Conservation (phyloP, 2,797 vertebrate genomes). For the Sardinella longiceps region DNA sequence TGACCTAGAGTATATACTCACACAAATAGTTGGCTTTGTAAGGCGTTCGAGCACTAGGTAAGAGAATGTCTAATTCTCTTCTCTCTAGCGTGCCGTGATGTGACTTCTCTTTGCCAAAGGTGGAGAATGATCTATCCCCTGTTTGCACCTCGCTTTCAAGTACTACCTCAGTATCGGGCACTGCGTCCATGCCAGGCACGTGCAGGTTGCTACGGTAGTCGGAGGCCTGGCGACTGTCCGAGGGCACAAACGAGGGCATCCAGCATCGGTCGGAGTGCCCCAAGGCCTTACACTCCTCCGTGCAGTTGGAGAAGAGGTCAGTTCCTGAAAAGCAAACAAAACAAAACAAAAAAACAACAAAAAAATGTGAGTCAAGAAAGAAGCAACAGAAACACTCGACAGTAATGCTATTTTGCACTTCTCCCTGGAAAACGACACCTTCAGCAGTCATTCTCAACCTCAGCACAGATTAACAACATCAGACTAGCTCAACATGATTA, state of each 20-base stretch:
- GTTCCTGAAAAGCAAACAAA: constrained; percentile 73
- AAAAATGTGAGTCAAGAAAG: not conserved
- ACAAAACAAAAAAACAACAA: not conserved
- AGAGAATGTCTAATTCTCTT: constrained; percentile 86
- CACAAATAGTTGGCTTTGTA: constrained; percentile 99
- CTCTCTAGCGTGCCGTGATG: constrained; percentile 95
- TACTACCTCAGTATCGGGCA: constrained; percentile 97
- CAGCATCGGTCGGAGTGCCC: constrained; percentile 99
- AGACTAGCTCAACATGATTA: not conserved
- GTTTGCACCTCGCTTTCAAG: constrained; percentile 85
- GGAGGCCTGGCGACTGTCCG: constrained; percentile 92
- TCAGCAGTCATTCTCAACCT: not conserved
- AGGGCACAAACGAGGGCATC: constrained; percentile 97
- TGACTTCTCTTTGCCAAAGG: constrained; percentile 99
- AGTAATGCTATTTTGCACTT: not conserved
- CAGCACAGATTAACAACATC: not conserved
- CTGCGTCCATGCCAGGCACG: constrained; percentile 97
- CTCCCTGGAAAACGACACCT: not conserved
- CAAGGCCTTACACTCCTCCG: constrained; percentile 97
- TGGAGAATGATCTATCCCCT: constrained; percentile 97
- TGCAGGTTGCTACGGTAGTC: constrained; percentile 99
- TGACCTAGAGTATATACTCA: constrained; percentile 81
- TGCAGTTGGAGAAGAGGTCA: constrained; percentile 99
- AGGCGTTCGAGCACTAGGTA: constrained; percentile 76
- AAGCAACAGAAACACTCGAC: not conserved